phyloP scores from a whole-genome alignment of 2,797 vertebrate species.

The Pitangus sulphuratus region DNA sequence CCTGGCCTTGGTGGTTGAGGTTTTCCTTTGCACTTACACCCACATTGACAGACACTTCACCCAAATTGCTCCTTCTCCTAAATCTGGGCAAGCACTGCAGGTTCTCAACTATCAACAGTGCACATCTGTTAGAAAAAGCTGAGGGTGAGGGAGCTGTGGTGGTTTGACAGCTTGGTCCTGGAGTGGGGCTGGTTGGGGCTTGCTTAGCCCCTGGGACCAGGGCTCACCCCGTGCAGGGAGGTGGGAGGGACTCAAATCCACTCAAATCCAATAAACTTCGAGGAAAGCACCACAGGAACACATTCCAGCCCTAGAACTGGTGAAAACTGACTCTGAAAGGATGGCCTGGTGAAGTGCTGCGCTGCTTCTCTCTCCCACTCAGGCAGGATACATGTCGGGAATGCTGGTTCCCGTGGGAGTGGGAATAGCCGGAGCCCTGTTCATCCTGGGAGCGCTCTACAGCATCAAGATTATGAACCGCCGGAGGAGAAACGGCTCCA shows the following conservation, averaged over 20 bases:
- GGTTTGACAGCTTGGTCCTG: background rate
- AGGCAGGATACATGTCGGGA: conserved; percentile 96
- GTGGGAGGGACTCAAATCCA: background rate
- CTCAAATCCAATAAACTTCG: background rate
- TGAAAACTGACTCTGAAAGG: background rate
- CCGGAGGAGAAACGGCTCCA: conserved; percentile 91
- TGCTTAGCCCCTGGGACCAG: background rate
- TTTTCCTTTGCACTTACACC: background rate
- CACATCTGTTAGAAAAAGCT: background rate
- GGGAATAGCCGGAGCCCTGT: conserved; percentile 91
- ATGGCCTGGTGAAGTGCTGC: background rate
- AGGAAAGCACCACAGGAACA: background rate
- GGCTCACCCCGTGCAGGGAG: background rate
- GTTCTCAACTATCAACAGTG: background rate
- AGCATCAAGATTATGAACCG: conserved; percentile 94
- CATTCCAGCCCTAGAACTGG: background rate
- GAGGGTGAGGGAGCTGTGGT: background rate
- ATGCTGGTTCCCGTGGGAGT: conserved; percentile 97
- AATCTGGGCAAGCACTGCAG: background rate
- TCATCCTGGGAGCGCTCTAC: conserved; percentile 95
- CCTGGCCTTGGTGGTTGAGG: background rate
- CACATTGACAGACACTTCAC: accelerated
- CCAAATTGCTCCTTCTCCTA: background rate
- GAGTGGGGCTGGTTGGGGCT: background rate
- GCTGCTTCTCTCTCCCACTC: background rate